Percentiles rank a stretch among this genome's conserved stretches.
Conservation (phyloP, 2,113 vertebrate genomes). For the Aleadryas rufinucha region DNA sequence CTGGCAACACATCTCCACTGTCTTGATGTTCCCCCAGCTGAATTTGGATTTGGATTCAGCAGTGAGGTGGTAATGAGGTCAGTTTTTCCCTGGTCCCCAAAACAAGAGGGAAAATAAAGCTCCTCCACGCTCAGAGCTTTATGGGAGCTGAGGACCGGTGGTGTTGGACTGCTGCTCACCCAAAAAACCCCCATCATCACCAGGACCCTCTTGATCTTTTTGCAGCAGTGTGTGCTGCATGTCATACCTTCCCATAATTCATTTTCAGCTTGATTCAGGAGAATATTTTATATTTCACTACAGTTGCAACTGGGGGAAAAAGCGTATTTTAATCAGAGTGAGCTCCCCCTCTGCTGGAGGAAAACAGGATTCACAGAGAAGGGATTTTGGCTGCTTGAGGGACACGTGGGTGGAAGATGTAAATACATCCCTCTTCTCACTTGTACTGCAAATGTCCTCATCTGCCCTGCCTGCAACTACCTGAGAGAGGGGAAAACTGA, state of each 20-base stretch:
- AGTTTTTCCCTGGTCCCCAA: not conserved
- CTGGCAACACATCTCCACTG: not conserved
- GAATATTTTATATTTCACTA: not conserved
- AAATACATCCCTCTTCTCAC: not conserved
- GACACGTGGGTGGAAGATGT: not conserved
- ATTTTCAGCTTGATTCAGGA: not conserved
- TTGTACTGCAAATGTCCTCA: not conserved
- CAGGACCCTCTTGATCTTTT: not conserved
- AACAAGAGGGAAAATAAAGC: not conserved
- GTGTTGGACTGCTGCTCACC: not conserved
- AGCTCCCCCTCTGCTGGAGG: constrained; percentile 55
- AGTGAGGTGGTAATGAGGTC: not conserved
- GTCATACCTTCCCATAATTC: not conserved
- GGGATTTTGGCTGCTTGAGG: not conserved
- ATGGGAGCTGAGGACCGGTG: not conserved
- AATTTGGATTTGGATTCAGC: not conserved
- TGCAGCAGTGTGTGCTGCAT: not conserved
- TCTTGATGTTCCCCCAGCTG: not conserved
- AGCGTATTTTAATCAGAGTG: not conserved
- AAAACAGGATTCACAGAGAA: not conserved
- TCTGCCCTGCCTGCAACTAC: not conserved
- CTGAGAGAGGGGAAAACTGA: not conserved
- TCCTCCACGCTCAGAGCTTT: not conserved
- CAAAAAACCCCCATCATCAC: not conserved
- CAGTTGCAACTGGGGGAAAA: not conserved